A percentile compares a stretch with the other conserved stretches of the same genome.
Evolutionary conservation across 2,888 invertebrate species (phyloP).

Genomic region (Elegia similella): DNA sequence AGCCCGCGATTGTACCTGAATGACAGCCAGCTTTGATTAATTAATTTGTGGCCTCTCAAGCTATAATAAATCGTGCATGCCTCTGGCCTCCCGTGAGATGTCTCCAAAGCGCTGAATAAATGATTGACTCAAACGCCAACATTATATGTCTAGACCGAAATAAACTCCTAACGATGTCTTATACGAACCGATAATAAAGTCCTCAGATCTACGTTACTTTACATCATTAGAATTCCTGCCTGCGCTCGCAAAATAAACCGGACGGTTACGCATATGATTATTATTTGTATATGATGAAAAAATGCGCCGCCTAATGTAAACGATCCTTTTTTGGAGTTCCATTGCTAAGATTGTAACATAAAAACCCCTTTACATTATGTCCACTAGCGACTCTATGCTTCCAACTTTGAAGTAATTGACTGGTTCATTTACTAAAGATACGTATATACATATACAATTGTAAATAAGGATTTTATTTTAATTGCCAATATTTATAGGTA

Average conservation of each 20-base stretch:
- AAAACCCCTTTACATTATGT: too few relatives aligned
- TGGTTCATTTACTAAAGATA: too few relatives aligned
- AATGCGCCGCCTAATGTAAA: conserved; percentile 13
- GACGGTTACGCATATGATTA: neutral
- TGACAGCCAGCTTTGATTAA: conserved; percentile 78
- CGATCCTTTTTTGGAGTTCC: conserved; percentile 12
- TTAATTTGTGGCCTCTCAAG: conserved; percentile 68
- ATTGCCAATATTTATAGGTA: too few relatives aligned
- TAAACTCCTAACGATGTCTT: conserved; percentile 75
- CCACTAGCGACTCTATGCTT: too few relatives aligned
- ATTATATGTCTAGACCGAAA: conserved; percentile 73
- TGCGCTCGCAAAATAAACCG: conserved; percentile 8
- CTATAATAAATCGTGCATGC: conserved; percentile 75
- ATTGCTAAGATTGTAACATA: too few relatives aligned
- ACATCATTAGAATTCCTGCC: conserved; percentile 62
- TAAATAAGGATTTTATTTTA: too few relatives aligned
- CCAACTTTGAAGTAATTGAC: too few relatives aligned
- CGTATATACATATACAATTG: too few relatives aligned
- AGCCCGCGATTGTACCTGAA: conserved; percentile 68
- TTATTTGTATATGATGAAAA: conserved; percentile 14
- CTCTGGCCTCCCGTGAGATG: conserved; percentile 75
- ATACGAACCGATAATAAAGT: conserved; percentile 74
- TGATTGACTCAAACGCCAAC: conserved; percentile 72
- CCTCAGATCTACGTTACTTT: conserved; percentile 63
- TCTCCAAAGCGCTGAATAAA: conserved; percentile 73